phyloP scores from a whole-genome alignment of 2,888 invertebrate species.

The Drosophila peninsularis region DNA sequence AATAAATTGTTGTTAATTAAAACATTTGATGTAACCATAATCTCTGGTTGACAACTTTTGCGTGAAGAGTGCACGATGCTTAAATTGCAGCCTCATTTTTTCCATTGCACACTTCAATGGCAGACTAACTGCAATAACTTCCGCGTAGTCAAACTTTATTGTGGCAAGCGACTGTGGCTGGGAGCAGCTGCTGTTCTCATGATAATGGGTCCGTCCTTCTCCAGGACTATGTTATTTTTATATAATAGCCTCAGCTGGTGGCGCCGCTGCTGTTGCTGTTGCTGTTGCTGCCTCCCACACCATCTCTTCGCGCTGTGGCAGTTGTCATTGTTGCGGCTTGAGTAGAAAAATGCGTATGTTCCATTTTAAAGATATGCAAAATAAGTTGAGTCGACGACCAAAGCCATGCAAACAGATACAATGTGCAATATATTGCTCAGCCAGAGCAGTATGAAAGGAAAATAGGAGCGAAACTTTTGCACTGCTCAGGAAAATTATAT shows the following conservation, averaged over 20 bases:
- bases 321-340: conserved; percentile 50
- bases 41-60: too few relatives aligned
- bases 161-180: conserved; percentile 23
- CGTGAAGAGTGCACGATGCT: neutral
- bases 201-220: conserved; percentile 36
- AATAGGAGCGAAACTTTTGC: conserved; percentile 29
- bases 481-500: conserved; percentile 69
- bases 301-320: conserved; percentile 6
- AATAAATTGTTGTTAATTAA: neutral
- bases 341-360: conserved; percentile 57
- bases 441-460: conserved; percentile 8
- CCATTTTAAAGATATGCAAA: conserved; percentile 67
- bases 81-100: conserved; percentile 29
- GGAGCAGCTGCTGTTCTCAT: conserved; percentile 45
- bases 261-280: conserved; percentile 35
- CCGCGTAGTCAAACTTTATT: conserved; percentile 63
- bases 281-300: neutral
- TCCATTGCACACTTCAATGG: conserved; percentile 14
- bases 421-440: conserved; percentile 37
- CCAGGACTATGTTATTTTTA: conserved; percentile 56
- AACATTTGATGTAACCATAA: neutral
- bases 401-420: conserved; percentile 33
- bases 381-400: conserved; percentile 57
- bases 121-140: conserved; percentile 56
- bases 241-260: conserved; percentile 65